Conservation (phyloP, 2,888 invertebrate species). For the Trichogramma dendrolimi region DNA sequence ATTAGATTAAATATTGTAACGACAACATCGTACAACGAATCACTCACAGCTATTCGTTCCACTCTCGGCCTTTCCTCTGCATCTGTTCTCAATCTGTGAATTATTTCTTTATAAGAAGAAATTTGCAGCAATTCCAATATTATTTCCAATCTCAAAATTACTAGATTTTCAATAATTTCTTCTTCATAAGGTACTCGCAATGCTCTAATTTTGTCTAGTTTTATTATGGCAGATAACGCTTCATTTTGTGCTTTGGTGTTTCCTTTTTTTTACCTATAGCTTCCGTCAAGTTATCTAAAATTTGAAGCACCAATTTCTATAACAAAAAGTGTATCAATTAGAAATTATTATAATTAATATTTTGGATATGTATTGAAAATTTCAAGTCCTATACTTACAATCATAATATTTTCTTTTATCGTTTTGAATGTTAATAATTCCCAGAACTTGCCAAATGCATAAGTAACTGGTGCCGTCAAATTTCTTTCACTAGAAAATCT, state of each 20-base stretch:
- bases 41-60: conserved; percentile 85
- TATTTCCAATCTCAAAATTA: conserved; percentile 95
- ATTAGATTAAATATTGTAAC: too few species aligned
- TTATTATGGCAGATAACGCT: conserved; percentile 89
- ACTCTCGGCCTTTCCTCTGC: conserved; percentile 91
- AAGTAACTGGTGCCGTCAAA: conserved; percentile 72
- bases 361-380: conserved; percentile 1
- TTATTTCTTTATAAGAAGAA: conserved; percentile 97
- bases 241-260: conserved; percentile 95
- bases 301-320: conserved; percentile 84
- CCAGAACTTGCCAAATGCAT: conserved; percentile 83
- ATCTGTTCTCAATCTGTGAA: conserved; percentile 93
- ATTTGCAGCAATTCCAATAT: conserved; percentile 90
- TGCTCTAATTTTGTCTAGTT: conserved; percentile 85
- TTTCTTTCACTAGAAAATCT: conserved; percentile 74
- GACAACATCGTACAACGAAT: too few species aligned
- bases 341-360: neutral
- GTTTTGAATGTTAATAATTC: conserved; percentile 86
- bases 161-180: conserved; percentile 72
- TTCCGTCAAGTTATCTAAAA: conserved; percentile 88
- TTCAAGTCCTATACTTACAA: conserved; percentile 59
- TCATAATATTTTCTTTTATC: conserved; percentile 85
- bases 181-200: conserved; percentile 81
- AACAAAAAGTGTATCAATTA: conserved; percentile 24
- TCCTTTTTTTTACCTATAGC: conserved; percentile 91